Base-by-base conservation (phyloP, 2,113 vertebrate species). In the Uria aalge region DNA sequence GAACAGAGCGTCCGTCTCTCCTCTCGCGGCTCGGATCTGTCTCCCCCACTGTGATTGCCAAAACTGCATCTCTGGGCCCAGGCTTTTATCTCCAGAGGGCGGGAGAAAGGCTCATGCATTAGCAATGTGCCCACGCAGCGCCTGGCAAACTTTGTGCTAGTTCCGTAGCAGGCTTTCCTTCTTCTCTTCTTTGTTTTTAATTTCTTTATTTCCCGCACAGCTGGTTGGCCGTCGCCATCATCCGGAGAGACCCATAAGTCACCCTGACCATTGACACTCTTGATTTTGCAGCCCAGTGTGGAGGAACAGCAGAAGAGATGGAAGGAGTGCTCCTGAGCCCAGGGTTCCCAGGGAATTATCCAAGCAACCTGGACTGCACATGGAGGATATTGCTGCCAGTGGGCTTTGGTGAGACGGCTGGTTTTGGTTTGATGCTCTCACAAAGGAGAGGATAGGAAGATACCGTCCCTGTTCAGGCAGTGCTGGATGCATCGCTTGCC, bases 281-380 rank as follows among this genome's bases (percentile, higher is more conserved):
- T 55, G 27, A 6, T 90, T 83, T 93, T 96, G 55, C 97, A 99
- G 99, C 99, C 12, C 99, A 99, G 94, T 99, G 99, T 92, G 99
- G 99, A 38, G 99, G 99, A 84, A 98, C 99, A 45, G 98, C 98
- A 29, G 99, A 99, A 48, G 99, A 99, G 93, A 98, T 99, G 98
- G 99, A 99, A 88, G 99, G 99, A 64, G 99, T 99, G 87, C 99
- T 99, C 94, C 98, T 99, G 95, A 99, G 99, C 93, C 99, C 99
- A 1, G 99, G 99, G 73, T 99, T 99, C 98, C 99, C 99, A 59
- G 99, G 99, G 69, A 99, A 99, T 97, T 99, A 99, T 78, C 99
- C 99, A 55, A 99, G 99, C 98, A 99, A 99, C 98, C 98, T 99
- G 93, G 99, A 99, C 97, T 99, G 99, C 97, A 99, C 99, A 1